Percentiles rank a stretch among this genome's conserved stretches.
Evolutionary conservation across 2,797 vertebrate genomes (phyloP).

Genomic region (Danio aesculapii): DNA sequence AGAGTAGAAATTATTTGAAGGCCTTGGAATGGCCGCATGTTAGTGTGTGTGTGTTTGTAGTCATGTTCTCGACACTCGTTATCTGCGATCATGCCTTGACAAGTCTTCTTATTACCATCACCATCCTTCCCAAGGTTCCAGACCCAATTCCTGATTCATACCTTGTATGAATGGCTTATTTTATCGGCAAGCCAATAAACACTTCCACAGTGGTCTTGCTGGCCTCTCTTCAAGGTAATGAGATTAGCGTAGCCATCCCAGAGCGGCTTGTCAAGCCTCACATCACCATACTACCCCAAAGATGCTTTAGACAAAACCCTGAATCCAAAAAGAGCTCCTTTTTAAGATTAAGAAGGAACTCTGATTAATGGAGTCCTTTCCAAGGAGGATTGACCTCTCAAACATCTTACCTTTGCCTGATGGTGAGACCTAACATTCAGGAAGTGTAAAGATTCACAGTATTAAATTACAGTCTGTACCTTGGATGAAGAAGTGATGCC

Average conservation of each 20-base stretch:
- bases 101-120: background rate
- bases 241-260: conserved; percentile 78
- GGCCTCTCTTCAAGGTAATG: conserved; percentile 70
- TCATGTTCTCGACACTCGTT: conserved; percentile 37
- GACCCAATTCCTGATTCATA: conserved; percentile 36
- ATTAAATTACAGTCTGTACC: conserved; percentile 45
- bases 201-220: conserved; percentile 61
- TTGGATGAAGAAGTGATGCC: conserved; percentile 40
- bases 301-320: conserved; percentile 69
- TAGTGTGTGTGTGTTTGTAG: conserved; percentile 46
- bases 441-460: conserved; percentile 57
- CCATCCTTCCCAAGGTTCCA: conserved; percentile 31
- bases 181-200: conserved; percentile 62
- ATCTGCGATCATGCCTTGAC: background rate
- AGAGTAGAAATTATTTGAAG: conserved; percentile 72
- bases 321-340: conserved; percentile 68
- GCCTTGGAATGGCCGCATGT: conserved; percentile 33
- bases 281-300: conserved; percentile 56
- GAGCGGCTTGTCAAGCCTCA: conserved; percentile 75
- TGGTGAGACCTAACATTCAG: conserved; percentile 8
- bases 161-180: conserved; percentile 38
- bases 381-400: conserved; percentile 66
- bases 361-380: conserved; percentile 43
- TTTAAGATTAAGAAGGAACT: conserved; percentile 82
- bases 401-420: conserved; percentile 6